These are phyloP conservation scores for Lepidurus arcticus DNA, from an alignment of 1,140 invertebrate species.

Conservation along the genomic window DNA sequence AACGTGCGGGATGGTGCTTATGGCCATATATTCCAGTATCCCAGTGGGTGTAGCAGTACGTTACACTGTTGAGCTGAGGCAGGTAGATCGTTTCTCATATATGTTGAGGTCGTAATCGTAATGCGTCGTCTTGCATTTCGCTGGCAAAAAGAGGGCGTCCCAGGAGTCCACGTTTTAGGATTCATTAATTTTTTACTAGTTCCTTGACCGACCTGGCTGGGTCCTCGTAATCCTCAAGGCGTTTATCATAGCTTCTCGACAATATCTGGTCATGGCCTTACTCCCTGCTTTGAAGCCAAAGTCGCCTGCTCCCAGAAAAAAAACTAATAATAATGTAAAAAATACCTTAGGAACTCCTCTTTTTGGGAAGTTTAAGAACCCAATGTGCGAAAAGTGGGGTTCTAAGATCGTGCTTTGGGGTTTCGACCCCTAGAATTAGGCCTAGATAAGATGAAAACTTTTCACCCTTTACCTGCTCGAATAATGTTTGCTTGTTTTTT, in stretches of 20 bases:
- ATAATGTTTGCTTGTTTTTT: neutral
- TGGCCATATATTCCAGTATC: too few species aligned
- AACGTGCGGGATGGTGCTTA: neutral
- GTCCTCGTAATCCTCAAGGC: neutral
- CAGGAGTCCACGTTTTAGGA: neutral
- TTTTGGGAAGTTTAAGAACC: neutral
- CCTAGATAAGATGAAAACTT: neutral
- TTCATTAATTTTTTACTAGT: conserved; percentile 19
- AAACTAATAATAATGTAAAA: too few species aligned
- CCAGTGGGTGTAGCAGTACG: too few species aligned
- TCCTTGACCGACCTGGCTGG: neutral
- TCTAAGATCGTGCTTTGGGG: neutral
- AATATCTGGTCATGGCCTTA: too few species aligned
- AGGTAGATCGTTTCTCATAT: neutral
- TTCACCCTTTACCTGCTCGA: neutral
- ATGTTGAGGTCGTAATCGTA: neutral
- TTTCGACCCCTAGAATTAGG: neutral
- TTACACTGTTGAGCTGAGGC: too few species aligned
- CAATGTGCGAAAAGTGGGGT: neutral
- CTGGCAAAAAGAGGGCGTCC: neutral
- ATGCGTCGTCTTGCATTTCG: neutral
- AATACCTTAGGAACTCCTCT: neutral
- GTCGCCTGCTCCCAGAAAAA: neutral
- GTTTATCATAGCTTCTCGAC: too few species aligned
- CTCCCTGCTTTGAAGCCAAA: neutral